Evolutionary conservation across 1,140 invertebrate genomes (phyloP), one percentile per base, ranked within the genome.

Genomic region (Ceratosolen solmsi): DNA sequence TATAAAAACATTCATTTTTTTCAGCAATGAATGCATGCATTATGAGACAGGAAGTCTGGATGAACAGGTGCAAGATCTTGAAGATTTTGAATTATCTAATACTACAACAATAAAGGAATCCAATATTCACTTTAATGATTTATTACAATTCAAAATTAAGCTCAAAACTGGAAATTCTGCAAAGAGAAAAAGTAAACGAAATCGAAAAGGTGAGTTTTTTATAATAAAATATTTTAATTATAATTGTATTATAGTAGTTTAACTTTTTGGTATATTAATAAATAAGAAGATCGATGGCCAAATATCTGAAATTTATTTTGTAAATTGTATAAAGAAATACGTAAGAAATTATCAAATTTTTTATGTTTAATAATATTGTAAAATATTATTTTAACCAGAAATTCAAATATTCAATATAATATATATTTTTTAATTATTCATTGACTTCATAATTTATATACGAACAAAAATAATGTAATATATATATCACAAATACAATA

Each of bases 31-130:
- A 73, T 78, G 38, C 27, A 54, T 82, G 25, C 22, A 78, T 63
- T 51, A 77, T n/a, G 80, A 82, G 17, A 33, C 80, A 27, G 54
- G 73, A 30, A 58, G 68, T 58, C 60, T 71, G 33, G 36, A 71
- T 27, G 38, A 84, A 54, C 84, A 85, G 70, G 79, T 80, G 30
- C 79, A 75, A 30, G 82, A 79, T 27, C 84, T 86, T 60, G 84
- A 75, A 30, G 82, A 79, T 27, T 84, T 86, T 60, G 84, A 85
- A 79, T 87, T 84, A 84, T 86, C 85, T 74, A 77, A 83, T 73
- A 25, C 15, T 36, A 63, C 78, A 13, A 51, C 36, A 65, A 46
- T 63, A 9, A 58, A 30, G 7, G 36, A 76, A 36, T 82, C 60
- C 20, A 83, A 15, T 0, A 1, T 33, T 54, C 20, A 80, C 13